Evolutionary conservation across 2,888 invertebrate genomes (phyloP).

Genomic region (Macrophya annulata): DNA sequence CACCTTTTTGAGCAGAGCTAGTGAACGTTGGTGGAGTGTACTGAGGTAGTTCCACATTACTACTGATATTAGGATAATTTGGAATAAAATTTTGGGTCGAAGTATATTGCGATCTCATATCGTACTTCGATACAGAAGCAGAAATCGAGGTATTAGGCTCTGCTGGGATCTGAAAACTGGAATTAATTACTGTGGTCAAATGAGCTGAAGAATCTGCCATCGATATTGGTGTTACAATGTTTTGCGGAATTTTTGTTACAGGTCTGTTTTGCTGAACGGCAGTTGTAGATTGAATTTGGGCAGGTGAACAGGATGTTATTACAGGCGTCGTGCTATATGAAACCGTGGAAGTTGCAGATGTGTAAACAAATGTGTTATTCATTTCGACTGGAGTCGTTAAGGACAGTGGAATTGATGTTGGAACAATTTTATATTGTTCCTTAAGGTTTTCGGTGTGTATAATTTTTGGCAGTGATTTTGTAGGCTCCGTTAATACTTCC

Average conservation of each 20-base stretch:
- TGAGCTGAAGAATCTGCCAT: constrained; percentile 4
- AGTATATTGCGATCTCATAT: constrained; percentile 65
- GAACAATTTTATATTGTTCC: constrained; percentile 74
- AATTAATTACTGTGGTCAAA: constrained; percentile 13
- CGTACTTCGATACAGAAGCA: constrained; percentile 60
- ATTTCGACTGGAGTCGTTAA: constrained; percentile 49
- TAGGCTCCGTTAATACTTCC: constrained; percentile 30
- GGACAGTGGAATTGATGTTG: constrained; percentile 59
- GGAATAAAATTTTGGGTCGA: constrained; percentile 69
- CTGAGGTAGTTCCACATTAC: constrained; percentile 45
- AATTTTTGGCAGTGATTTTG: constrained; percentile 73
- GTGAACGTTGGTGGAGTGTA: constrained; percentile 48
- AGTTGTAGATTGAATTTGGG: constrained; percentile 31
- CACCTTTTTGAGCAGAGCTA: constrained; percentile 19
- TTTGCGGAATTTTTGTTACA: background rate
- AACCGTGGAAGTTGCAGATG: constrained; percentile 28
- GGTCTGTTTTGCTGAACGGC: constrained; percentile 42
- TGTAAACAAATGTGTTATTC: constrained; percentile 45
- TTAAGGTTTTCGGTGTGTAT: constrained; percentile 73
- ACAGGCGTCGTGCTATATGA: constrained; percentile 27
- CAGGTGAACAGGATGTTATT: constrained; percentile 24
- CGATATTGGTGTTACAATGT: background rate
- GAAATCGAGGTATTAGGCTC: constrained; percentile 21
- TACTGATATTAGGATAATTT: constrained; percentile 65
- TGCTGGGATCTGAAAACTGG: background rate